Percentiles rank a stretch among this genome's conserved stretches.
These are phyloP conservation scores for Hyla sarda DNA, from an alignment of 2,113 vertebrate genomes.

Conservation along the genomic window DNA sequence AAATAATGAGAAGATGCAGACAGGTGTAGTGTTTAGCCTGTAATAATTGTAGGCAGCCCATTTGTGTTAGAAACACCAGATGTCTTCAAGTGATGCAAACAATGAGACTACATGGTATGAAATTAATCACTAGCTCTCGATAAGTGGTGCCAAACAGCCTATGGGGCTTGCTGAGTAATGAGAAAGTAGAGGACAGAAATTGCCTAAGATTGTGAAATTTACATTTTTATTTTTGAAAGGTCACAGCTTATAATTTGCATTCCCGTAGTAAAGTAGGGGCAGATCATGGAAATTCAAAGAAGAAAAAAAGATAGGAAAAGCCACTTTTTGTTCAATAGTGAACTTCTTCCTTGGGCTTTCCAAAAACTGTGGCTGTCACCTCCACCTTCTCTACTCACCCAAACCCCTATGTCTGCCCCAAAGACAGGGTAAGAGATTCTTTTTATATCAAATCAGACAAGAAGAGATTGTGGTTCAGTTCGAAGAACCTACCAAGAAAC, in stretches of 20 bases:
- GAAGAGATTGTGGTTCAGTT: neutral
- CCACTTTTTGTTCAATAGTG: conserved; percentile 1
- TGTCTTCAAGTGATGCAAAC: conserved; percentile 23
- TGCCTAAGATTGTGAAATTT: conserved; percentile 35
- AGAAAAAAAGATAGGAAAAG: neutral
- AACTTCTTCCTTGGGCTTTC: conserved; percentile 37
- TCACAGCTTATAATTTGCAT: conserved; percentile 35
- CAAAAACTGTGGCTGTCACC: conserved; percentile 31
- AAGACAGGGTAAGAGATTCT: conserved; percentile 24
- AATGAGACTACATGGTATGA: conserved; percentile 11
- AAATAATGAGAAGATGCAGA: conserved; percentile 7
- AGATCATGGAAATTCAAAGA: conserved; percentile 4
- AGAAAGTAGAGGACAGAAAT: conserved; percentile 36
- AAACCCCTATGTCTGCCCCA: conserved; percentile 29
- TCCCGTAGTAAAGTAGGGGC: neutral
- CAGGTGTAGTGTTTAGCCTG: conserved; percentile 19
- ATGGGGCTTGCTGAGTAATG: conserved; percentile 36
- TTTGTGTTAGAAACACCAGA: conserved; percentile 29
- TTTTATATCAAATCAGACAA: neutral
- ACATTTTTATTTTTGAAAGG: conserved; percentile 28
- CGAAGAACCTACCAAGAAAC: conserved; percentile 3
- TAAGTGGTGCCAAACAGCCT: conserved; percentile 39
- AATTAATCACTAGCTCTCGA: conserved; percentile 10
- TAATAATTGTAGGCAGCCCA: conserved; percentile 33
- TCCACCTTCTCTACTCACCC: conserved; percentile 24